These are phyloP conservation scores for Lepus europaeus DNA, from an alignment of 2,113 vertebrate genomes.

Conservation along the genomic window DNA sequence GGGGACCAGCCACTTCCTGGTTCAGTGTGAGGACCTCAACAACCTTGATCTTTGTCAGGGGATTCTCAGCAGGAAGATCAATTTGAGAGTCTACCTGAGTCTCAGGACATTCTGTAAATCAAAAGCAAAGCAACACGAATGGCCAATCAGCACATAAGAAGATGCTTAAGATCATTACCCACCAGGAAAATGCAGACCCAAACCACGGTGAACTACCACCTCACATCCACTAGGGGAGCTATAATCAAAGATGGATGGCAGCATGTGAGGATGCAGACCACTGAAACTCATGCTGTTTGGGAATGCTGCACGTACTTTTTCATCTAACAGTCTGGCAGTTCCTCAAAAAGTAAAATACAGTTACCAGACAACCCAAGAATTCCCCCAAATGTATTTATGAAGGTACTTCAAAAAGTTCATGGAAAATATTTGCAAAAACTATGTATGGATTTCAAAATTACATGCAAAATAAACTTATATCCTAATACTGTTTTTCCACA, in stretches of 20 bases:
- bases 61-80: constrained; percentile 29
- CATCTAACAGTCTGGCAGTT: neutral
- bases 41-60: constrained; percentile 61
- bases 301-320: neutral
- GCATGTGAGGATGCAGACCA: too few species aligned
- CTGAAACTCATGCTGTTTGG: neutral
- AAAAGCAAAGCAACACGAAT: constrained; percentile 40
- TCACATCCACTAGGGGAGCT: neutral
- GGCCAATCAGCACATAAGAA: neutral
- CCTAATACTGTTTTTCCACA: too few species aligned
- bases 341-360: neutral
- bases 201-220: neutral
- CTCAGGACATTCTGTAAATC: constrained; percentile 46
- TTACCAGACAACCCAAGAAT: neutral
- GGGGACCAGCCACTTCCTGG: constrained; percentile 66
- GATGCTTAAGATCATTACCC: neutral
- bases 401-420: too few species aligned
- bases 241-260: neutral
- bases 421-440: too few species aligned
- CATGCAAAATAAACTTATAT: too few species aligned
- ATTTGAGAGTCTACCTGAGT: neutral
- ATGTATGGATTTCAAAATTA: too few species aligned
- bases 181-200: neutral
- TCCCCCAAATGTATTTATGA: neutral
- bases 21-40: constrained; percentile 80